phyloP scores from a whole-genome alignment of 2,888 invertebrate genomes.

The Synergus laeviventris region DNA sequence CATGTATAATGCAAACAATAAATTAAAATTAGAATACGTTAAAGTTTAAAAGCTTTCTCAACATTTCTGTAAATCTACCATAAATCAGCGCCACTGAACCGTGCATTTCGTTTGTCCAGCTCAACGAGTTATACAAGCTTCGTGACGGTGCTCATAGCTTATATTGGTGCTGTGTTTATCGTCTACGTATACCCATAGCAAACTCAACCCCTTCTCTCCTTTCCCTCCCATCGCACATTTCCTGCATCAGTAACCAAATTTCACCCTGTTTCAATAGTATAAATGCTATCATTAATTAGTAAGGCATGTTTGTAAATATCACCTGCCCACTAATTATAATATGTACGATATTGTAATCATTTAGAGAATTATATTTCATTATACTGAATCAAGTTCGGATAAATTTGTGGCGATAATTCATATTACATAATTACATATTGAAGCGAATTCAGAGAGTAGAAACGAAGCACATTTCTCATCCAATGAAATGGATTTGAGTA shows the following conservation, averaged over 20 bases:
- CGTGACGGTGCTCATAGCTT: constrained; percentile 37
- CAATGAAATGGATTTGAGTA: not conserved
- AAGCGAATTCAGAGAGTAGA: not conserved
- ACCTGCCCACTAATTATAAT: not conserved
- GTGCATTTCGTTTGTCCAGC: not conserved
- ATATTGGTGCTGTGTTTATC: constrained; percentile 55
- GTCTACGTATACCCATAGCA: constrained; percentile 59
- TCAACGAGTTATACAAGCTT: constrained; percentile 58
- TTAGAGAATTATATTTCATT: not conserved
- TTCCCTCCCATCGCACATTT: not conserved
- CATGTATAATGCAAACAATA: not conserved
- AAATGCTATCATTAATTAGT: not conserved
- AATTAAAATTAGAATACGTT: not conserved
- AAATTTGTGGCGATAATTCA: not conserved
- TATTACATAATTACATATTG: not conserved
- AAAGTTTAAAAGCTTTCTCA: not conserved
- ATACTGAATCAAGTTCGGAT: not conserved
- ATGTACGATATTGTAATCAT: not conserved
- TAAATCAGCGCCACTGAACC: constrained; percentile 10
- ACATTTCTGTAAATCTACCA: not conserved
- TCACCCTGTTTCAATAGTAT: not conserved
- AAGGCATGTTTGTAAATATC: not conserved
- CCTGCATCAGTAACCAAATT: not conserved
- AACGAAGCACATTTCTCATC: not conserved
- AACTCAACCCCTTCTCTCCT: constrained; percentile 47